Percentiles rank a stretch among this genome's conserved stretches.
These are phyloP conservation scores for Geotrupes spiniger DNA, from an alignment of 2,888 invertebrate genomes.

Conservation along the genomic window DNA sequence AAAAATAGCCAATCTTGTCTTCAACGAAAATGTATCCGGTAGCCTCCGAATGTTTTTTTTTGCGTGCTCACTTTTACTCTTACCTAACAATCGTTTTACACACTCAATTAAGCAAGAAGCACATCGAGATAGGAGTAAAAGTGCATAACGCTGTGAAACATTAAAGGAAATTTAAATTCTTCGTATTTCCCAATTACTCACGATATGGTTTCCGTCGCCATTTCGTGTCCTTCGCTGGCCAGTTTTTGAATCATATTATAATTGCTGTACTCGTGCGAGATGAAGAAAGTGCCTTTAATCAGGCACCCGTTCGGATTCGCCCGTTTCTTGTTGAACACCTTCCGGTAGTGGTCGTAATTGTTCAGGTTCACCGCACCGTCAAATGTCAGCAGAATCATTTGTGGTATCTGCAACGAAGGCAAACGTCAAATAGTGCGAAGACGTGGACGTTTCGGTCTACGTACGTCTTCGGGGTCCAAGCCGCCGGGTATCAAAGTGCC, in stretches of 20 bases:
- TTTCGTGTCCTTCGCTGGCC: constrained; percentile 86
- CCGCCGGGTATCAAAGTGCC: constrained; percentile 85
- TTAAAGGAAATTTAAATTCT: constrained; percentile 18
- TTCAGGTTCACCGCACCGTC: constrained; percentile 92
- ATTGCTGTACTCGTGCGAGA: constrained; percentile 89
- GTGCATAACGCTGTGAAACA: constrained; percentile 5
- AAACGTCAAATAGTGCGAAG: neutral
- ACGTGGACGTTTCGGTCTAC: constrained; percentile 28
- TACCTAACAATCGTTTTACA: constrained; percentile 14
- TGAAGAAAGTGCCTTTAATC: constrained; percentile 88
- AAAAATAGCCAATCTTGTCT: too few relatives aligned
- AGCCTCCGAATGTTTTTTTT: constrained; percentile 12
- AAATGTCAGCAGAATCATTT: constrained; percentile 89
- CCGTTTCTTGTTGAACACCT: constrained; percentile 76
- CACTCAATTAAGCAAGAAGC: neutral
- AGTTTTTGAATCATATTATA: constrained; percentile 90
- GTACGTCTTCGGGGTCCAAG: constrained; percentile 77
- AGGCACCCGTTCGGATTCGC: constrained; percentile 88
- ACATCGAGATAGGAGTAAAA: constrained; percentile 5
- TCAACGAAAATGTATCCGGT: too few relatives aligned
- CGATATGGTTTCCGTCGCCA: constrained; percentile 70
- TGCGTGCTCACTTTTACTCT: constrained; percentile 20
- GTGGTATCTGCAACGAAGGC: constrained; percentile 68
- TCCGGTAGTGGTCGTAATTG: constrained; percentile 83
- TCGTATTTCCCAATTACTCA: constrained; percentile 50